Percentiles rank a stretch among this genome's conserved stretches.
phyloP scores from a whole-genome alignment of 2,113 vertebrate species.

The Hypocryptadius cinnamomeus region DNA sequence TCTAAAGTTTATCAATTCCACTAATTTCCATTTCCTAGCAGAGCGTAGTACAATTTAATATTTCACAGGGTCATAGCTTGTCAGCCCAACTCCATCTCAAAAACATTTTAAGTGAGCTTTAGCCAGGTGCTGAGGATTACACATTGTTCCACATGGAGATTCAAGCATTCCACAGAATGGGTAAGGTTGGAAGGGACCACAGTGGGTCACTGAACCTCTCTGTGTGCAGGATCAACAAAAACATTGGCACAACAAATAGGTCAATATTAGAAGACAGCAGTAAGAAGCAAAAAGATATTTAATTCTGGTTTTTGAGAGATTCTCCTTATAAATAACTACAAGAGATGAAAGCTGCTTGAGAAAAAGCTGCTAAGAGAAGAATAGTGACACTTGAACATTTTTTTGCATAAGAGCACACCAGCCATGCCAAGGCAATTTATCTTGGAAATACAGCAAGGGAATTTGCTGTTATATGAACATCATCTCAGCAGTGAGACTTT shows the following conservation, averaged over 20 bases:
- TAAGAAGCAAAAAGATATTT: background rate
- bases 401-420: background rate
- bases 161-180: background rate
- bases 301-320: background rate
- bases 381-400: background rate
- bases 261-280: background rate
- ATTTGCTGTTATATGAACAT: background rate
- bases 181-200: background rate
- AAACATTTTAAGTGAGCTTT: conserved; percentile 26
- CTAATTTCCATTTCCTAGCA: background rate
- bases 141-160: background rate
- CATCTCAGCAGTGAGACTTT: background rate
- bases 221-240: background rate
- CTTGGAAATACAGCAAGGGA: background rate
- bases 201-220: background rate
- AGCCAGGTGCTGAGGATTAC: conserved; percentile 35
- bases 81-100: conserved; percentile 17
- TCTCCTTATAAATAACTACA: background rate
- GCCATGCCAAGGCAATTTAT: background rate
- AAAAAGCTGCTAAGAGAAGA: background rate
- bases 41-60: background rate
- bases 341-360: background rate
- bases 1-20: conserved; percentile 30
- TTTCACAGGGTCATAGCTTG: conserved; percentile 16
- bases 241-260: background rate